Conservation (phyloP, 2,113 vertebrate species). For the Psilopsiagon aymara region DNA sequence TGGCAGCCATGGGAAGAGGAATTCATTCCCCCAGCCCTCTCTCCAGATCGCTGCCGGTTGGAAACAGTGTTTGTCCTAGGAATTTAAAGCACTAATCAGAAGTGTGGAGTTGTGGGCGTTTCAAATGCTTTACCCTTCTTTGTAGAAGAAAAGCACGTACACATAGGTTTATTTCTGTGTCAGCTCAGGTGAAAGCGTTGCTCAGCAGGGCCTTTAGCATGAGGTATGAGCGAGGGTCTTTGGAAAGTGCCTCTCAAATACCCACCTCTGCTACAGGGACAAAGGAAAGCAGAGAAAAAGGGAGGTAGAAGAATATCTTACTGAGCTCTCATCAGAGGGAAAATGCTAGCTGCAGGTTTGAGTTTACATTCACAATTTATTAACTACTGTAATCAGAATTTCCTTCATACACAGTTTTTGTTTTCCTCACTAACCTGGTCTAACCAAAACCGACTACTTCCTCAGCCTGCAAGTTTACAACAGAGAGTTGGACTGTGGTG, state of each 20-base stretch:
- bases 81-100: background rate
- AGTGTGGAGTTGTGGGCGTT: rapidly evolving
- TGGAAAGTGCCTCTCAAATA: background rate
- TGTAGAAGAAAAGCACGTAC: background rate
- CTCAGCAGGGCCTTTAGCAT: background rate
- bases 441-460: background rate
- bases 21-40: rapidly evolving
- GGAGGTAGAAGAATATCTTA: background rate
- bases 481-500: background rate
- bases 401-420: background rate
- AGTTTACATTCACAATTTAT: background rate
- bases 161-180: background rate
- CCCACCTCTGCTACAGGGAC: background rate
- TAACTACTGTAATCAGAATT: background rate
- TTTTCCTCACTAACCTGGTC: background rate
- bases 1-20: rapidly evolving
- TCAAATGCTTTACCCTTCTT: background rate
- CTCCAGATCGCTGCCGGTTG: rapidly evolving
- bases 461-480: background rate
- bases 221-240: background rate
- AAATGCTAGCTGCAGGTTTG: background rate
- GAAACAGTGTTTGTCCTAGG: background rate
- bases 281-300: background rate
- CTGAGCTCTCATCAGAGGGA: background rate
- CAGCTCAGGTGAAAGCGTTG: rapidly evolving